A percentile compares a stretch with the other conserved stretches of the same genome.
phyloP scores from a whole-genome alignment of 2,888 invertebrate genomes.

The Dryadula phaetusa region DNA sequence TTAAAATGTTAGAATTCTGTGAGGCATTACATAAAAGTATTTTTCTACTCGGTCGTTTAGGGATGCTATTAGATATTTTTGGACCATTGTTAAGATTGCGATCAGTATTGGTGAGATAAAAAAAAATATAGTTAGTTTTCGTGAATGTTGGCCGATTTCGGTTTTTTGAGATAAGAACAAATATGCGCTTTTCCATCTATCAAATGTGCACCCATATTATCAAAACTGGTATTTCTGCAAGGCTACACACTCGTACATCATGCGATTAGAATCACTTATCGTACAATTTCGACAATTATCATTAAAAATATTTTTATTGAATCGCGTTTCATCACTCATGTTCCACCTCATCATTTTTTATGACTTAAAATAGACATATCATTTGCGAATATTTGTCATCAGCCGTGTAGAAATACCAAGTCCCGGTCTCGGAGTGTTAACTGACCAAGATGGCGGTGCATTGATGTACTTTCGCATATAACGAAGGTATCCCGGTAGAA shows the following conservation, averaged over 20 bases:
- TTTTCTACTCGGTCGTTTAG: constrained; percentile 83
- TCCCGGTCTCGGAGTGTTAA: constrained; percentile 75
- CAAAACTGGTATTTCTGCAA: constrained; percentile 40
- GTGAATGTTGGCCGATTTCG: constrained; percentile 66
- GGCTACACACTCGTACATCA: too few species aligned
- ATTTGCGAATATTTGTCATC: constrained; percentile 7
- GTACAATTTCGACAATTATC: constrained; percentile 3
- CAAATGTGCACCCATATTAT: constrained; percentile 59
- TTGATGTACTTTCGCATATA: constrained; percentile 48
- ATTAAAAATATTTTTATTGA: constrained; percentile 17
- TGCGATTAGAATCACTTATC: constrained; percentile 6
- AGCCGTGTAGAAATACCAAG: constrained; percentile 47
- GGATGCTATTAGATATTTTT: constrained; percentile 83
- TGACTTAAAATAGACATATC: constrained; percentile 26
- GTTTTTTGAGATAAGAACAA: constrained; percentile 63
- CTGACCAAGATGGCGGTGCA: constrained; percentile 55
- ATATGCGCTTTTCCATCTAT: constrained; percentile 67
- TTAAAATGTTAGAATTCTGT: constrained; percentile 70
- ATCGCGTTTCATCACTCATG: constrained; percentile 16
- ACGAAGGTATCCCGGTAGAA: constrained; percentile 69
- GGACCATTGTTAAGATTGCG: constrained; percentile 83
- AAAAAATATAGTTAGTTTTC: constrained; percentile 70
- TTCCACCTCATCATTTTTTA: constrained; percentile 3
- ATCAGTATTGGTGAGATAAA: constrained; percentile 75
- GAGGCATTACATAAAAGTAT: constrained; percentile 72